These are phyloP conservation scores for Drosophila yooni DNA, from an alignment of 2,888 invertebrate genomes.

Conservation along the genomic window DNA sequence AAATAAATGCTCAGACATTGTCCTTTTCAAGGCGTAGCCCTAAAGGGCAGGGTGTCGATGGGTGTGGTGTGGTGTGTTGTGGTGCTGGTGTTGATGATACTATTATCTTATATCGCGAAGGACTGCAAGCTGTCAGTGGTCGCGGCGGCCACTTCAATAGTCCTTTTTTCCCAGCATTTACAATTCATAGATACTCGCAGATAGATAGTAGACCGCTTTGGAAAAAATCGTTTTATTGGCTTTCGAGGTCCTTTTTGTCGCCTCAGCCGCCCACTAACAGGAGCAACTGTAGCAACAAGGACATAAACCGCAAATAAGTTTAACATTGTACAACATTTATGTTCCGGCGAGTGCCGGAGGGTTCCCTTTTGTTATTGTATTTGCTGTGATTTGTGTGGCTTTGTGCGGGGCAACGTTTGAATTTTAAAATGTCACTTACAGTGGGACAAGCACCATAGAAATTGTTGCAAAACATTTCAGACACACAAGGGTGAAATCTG, in stretches of 20 bases:
- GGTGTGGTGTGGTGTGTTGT: background rate
- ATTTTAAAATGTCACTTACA: constrained; percentile 69
- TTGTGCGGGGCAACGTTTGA: constrained; percentile 51
- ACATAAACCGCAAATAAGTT: constrained; percentile 78
- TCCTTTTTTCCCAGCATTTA: constrained; percentile 65
- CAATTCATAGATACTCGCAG: constrained; percentile 70
- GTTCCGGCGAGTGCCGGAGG: constrained; percentile 52
- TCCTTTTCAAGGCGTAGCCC: constrained; percentile 53
- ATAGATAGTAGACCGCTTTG: constrained; percentile 42
- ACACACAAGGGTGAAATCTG: background rate
- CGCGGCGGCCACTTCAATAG: constrained; percentile 73
- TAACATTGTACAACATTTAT: constrained; percentile 68
- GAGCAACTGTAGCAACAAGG: constrained; percentile 58
- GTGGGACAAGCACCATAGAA: constrained; percentile 30
- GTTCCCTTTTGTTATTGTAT: constrained; percentile 68
- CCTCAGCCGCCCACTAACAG: constrained; percentile 56
- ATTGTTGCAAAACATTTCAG: background rate
- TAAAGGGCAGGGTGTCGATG: background rate
- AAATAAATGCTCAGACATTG: constrained; percentile 64
- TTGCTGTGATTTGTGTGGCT: constrained; percentile 74
- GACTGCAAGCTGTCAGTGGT: constrained; percentile 61
- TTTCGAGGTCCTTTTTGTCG: constrained; percentile 80
- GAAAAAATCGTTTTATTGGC: constrained; percentile 84
- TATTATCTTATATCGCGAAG: constrained; percentile 82
- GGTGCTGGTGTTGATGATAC: constrained; percentile 83